These are phyloP conservation scores for Nixonia krombeini DNA, from an alignment of 1,140 invertebrate genomes.

Conservation along the genomic window DNA sequence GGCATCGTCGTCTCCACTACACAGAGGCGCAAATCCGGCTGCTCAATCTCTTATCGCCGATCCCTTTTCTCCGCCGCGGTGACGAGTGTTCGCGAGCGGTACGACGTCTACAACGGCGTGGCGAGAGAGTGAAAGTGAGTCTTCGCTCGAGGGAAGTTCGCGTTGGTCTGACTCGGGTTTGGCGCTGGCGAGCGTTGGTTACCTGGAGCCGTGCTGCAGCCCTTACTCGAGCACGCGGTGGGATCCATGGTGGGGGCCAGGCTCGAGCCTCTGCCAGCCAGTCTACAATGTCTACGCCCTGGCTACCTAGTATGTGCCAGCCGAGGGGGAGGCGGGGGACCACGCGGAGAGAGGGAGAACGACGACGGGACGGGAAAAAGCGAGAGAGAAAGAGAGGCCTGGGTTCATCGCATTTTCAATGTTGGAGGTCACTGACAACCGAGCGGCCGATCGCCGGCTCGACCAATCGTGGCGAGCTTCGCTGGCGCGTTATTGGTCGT, in stretches of 20 bases:
- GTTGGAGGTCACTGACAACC: constrained; percentile 76
- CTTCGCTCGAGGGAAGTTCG: constrained; percentile 71
- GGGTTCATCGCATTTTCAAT: constrained; percentile 77
- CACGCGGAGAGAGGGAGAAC: neutral
- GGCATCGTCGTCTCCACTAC: neutral
- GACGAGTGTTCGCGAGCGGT: no score
- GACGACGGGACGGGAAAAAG: neutral
- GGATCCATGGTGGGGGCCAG: constrained; percentile 60
- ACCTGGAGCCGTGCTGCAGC: constrained; percentile 64
- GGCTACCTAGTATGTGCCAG: constrained; percentile 57
- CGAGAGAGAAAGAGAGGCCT: constrained; percentile 48
- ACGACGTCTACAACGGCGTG: constrained; percentile 1
- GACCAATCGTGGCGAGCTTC: constrained; percentile 54
- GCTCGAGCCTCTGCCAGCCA: constrained; percentile 41
- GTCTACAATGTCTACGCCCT: constrained; percentile 66
- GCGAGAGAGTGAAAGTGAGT: constrained; percentile 71
- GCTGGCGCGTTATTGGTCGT: constrained; percentile 57
- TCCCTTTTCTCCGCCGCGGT: no score
- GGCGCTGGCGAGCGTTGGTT: constrained; percentile 63
- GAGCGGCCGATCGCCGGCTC: constrained; percentile 49
- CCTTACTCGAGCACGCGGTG: constrained; percentile 59
- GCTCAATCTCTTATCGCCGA: no score
- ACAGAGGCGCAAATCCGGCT: no score
- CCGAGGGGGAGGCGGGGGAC: constrained; percentile 12
- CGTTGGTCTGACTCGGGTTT: constrained; percentile 69